Percentiles rank a stretch among this genome's conserved stretches.
phyloP scores from a whole-genome alignment of 2,888 invertebrate genomes.

The Caenorhabditis sp. region DNA sequence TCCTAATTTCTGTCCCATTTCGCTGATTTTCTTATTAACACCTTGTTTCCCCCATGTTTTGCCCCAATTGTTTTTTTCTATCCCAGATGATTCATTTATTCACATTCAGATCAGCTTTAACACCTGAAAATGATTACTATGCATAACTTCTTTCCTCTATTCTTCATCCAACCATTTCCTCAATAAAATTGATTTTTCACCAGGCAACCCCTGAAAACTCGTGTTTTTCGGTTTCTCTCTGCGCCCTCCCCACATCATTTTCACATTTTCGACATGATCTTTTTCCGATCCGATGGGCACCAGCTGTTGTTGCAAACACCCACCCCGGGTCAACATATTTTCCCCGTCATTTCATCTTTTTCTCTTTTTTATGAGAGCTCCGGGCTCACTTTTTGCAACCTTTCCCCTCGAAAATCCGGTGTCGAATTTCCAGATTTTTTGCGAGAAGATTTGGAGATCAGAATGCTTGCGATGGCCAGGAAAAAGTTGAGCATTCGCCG shows the following conservation, averaged over 20 bases:
- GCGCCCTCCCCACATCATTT: too few relatives aligned
- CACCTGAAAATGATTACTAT: neutral
- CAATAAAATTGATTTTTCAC: too few relatives aligned
- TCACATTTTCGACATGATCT: too few relatives aligned
- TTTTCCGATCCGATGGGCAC: too few relatives aligned
- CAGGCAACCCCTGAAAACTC: too few relatives aligned
- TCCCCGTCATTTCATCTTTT: neutral
- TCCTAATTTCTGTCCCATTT: neutral
- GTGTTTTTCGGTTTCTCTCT: too few relatives aligned
- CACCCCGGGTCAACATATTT: neutral
- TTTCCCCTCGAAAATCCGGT: slow-evolving; percentile 6
- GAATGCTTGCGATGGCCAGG: slow-evolving; percentile 45
- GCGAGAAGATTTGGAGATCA: neutral
- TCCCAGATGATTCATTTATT: slow-evolving; percentile 3
- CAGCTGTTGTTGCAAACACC: too few relatives aligned
- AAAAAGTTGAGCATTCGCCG: slow-evolving; percentile 51
- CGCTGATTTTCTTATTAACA: slow-evolving; percentile 13
- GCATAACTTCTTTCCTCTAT: neutral
- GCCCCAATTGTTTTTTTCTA: slow-evolving; percentile 1
- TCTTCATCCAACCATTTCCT: too few relatives aligned
- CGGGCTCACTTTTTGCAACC: neutral
- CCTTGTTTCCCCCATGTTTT: neutral
- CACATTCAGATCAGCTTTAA: slow-evolving; percentile 35
- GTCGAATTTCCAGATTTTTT: neutral
- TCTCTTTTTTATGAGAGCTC: too few relatives aligned